phyloP scores from a whole-genome alignment of 2,797 vertebrate genomes.

The Dermochelys coriacea region DNA sequence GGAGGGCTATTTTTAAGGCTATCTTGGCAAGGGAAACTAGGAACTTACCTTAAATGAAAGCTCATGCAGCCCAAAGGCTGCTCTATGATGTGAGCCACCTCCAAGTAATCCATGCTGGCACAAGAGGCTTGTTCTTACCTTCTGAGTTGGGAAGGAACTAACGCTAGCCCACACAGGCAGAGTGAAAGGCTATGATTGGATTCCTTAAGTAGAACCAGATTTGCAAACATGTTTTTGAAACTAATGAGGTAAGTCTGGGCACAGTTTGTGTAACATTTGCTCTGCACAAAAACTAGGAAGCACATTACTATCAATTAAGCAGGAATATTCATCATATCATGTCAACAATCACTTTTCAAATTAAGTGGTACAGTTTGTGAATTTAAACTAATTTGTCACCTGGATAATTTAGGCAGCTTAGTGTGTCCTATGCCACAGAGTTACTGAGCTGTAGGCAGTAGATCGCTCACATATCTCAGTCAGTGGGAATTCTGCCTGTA shows the following conservation, averaged over 20 bases:
- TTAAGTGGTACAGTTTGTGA: neutral
- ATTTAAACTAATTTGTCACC: neutral
- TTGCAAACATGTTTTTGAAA: neutral
- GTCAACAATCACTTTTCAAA: neutral
- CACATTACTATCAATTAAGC: neutral
- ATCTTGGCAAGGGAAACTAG: neutral
- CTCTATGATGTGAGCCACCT: neutral
- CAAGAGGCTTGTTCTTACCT: constrained; percentile 26
- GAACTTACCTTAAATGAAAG: neutral
- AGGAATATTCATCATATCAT: neutral
- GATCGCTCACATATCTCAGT: neutral
- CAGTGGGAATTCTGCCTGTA: neutral
- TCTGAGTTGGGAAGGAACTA: neutral
- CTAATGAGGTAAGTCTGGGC: neutral
- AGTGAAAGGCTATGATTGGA: neutral
- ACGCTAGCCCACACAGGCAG: neutral
- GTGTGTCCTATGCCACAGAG: neutral
- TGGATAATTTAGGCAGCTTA: neutral
- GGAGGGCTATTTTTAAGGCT: neutral
- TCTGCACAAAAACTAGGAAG: neutral
- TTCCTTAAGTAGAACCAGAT: constrained; percentile 8
- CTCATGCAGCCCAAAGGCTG: neutral
- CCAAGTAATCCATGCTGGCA: neutral
- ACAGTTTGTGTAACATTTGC: neutral
- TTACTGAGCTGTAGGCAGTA: neutral